These are phyloP conservation scores for Xenopus laevis DNA, from an alignment of 2,113 vertebrate genomes.

Conservation along the genomic window DNA sequence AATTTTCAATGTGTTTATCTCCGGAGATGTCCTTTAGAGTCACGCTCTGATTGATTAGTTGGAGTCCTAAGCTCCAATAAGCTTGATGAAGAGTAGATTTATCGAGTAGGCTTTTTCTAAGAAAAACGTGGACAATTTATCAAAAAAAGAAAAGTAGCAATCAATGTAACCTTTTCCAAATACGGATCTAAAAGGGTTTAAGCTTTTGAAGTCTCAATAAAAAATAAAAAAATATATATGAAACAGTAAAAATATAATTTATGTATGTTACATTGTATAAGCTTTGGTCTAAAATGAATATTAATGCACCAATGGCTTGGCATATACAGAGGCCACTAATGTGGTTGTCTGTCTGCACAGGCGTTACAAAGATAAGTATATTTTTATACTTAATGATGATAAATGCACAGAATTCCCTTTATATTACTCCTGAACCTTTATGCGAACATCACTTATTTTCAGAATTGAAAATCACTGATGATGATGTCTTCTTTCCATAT, in stretches of 20 bases:
- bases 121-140: background rate
- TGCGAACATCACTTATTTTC: background rate
- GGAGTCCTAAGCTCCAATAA: background rate
- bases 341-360: too few species aligned
- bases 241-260: background rate
- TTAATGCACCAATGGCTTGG: too few species aligned
- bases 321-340: too few species aligned
- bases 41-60: background rate
- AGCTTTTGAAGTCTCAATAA: too few species aligned
- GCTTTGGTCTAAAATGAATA: background rate
- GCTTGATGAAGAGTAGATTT: background rate
- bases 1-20: constrained; percentile 1
- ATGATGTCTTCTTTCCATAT: background rate
- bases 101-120: background rate
- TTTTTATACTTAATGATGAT: background rate
- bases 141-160: background rate
- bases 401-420: background rate
- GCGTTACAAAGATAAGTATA: too few species aligned
- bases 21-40: background rate
- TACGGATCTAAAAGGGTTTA: background rate
- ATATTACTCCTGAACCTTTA: background rate
- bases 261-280: background rate
- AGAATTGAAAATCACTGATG: background rate
- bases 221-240: too few species aligned
- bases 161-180: background rate